Base-by-base conservation (phyloP, 1,140 invertebrate genomes). In the Drosophila nikananu region DNA sequence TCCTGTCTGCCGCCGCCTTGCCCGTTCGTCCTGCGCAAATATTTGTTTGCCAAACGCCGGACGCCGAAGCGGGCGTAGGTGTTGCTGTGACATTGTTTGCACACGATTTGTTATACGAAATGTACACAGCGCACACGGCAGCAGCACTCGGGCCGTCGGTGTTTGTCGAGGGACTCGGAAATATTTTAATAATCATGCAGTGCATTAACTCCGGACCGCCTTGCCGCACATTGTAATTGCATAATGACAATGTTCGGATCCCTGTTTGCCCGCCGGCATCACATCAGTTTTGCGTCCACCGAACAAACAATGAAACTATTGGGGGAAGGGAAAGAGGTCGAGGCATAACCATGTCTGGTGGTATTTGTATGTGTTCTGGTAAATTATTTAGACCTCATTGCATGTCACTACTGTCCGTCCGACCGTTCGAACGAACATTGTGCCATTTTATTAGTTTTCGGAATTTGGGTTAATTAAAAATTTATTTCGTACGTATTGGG, bases 401-500 rank as follows among this genome's bases (percentile, higher is more conserved):
- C 62, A 62, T 75, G 46, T 71, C 68, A 79, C 52, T 46, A 13
- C 65, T 58, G 63, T 54, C 30, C 30, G 30, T 30, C 30, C 2
- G 27, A 27, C 13, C 37, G 37, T 23, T 60, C 49, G 48, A 51
- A 23, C 65, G 57, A 58, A 63, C 51, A 67, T 46, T 79, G 60
- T 79, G 70, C 42, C 81, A 73, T 86, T 89, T 77, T 90, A 90
- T 90, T 86, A 82, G 86, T 86, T 80, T 86, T 80, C 76, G 35
- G 86, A 86, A 90, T 90, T 86, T 75, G 70, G 86, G 86, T 90
- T 90, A 90, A 90, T 90, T 90, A 90, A 90, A 90, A 90, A 90
- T 89, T 84, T 90, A 90, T 86, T 90, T 77, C 62, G 58, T 48
- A 58, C 42, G 67, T 80, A 73, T 60, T 68, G 42, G 58, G 54